Base-by-base conservation (phyloP, 2,113 vertebrate species). In the Nothobranchius furzeri region DNA sequence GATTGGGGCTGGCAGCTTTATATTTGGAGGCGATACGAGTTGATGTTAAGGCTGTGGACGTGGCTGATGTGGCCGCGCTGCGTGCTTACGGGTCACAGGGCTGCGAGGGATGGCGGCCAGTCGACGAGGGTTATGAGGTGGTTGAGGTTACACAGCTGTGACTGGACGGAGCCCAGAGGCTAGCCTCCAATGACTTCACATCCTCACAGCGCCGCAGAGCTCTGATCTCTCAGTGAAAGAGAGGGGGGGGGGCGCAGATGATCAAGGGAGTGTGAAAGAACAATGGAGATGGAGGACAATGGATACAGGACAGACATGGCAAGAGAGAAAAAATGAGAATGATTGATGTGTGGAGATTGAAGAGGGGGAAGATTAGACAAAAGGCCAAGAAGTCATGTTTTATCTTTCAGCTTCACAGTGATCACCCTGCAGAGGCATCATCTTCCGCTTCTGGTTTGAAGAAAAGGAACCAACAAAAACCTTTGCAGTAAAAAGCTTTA, bases 91-190 rank as follows among this genome's bases (percentile, higher is more conserved):
- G 87, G 83, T 85, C 76, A 73, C 49, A 0, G 53, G 25, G 66
- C 81, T 17, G 62, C 43, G 0, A 68, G 78, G 78, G 64, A 11
- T 10, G 0, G 56, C 0, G 50, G 61, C 63, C 72, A 70, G 84
- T 78, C 76, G 64, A 20, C 14, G 52, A 60, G 55, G 75, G 61
- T 79, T 80, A 76, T 64, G 36, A 78, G 52, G 70, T 20, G 52
- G 79, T 49, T 71, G 75, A 88, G 76, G 81, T 79, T 86, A 77
- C 82, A n/a, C 76, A 79, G 73, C 83, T 81, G 71, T 87, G 87
- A 88, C 80, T 64, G 85, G 78, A 74, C 7, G 47, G 4, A 59
- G 79, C 82, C 72, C 70, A 0, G 37, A 36, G 71, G 79, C 11
- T 58, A 10, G 55, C 59, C 71, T 54, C 50, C 36, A 3, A 20